Percentiles rank a stretch among this genome's conserved stretches.
Conservation (phyloP, 2,113 vertebrate species). For the Strigops habroptila region DNA sequence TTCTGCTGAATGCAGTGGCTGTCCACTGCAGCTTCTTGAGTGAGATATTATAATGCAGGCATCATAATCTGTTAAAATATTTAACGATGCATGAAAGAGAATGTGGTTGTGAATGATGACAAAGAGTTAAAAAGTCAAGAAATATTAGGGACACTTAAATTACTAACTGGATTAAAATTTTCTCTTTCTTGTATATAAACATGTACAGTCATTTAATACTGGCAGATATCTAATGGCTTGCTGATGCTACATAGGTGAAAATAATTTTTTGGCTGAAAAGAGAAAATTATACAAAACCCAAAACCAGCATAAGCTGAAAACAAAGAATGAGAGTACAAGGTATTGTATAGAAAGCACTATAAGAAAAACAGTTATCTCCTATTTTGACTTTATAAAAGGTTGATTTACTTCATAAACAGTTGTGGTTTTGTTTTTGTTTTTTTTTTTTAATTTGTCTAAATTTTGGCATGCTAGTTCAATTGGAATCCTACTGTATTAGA, state of each 20-base stretch:
- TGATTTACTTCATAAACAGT: neutral
- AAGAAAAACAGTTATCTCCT: neutral
- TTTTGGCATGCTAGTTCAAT: neutral
- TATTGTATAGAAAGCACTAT: neutral
- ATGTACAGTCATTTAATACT: neutral
- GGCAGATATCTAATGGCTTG: neutral
- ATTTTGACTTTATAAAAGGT: neutral
- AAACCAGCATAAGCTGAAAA: neutral
- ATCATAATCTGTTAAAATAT: neutral
- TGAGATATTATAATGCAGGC: neutral
- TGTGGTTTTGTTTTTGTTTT: neutral
- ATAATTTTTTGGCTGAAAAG: neutral
- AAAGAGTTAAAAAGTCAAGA: constrained; percentile 20
- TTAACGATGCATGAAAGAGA: neutral
- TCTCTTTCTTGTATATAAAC: neutral
- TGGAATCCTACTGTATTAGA: neutral
- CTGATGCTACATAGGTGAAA: neutral
- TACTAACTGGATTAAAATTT: neutral
- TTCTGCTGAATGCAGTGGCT: neutral
- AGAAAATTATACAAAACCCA: neutral
- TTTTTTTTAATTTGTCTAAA: neutral
- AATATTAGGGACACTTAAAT: constrained; percentile 26
- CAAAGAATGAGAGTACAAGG: neutral
- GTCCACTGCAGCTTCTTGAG: neutral
- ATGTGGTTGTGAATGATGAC: neutral